Evolutionary conservation across 2,888 invertebrate genomes (phyloP).

Genomic region (Plemyria rubiginata): DNA sequence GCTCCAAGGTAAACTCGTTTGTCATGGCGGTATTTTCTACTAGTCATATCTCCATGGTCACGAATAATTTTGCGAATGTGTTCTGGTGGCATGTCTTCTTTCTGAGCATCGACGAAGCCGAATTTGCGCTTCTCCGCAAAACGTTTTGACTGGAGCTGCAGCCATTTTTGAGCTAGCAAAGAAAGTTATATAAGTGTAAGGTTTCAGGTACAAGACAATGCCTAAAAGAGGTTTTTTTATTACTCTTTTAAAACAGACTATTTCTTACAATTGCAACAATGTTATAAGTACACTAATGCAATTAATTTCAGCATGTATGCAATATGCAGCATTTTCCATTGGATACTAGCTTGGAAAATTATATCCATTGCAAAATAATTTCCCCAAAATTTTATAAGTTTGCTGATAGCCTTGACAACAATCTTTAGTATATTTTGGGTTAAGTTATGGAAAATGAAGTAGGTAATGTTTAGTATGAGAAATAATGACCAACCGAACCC

Average conservation of each 20-base stretch:
- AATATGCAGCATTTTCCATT: conserved; percentile 42
- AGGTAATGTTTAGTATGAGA: too few relatives aligned
- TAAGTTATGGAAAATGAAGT: too few relatives aligned
- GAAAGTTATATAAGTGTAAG: background rate
- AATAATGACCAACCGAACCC: too few relatives aligned
- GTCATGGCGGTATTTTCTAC: conserved; percentile 98
- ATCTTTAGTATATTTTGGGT: conserved; percentile 11
- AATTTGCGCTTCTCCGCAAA: conserved; percentile 99
- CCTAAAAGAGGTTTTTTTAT: too few relatives aligned
- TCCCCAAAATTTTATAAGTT: conserved; percentile 25
- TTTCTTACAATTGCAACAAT: background rate
- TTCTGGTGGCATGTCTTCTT: conserved; percentile 99
- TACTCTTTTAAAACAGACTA: background rate
- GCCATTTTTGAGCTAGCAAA: conserved; percentile 95
- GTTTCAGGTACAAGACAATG: too few relatives aligned
- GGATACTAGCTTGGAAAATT: conserved; percentile 34
- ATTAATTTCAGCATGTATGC: conserved; percentile 23
- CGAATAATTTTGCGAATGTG: conserved; percentile 99
- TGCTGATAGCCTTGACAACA: conserved; percentile 22
- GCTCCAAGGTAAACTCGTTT: conserved; percentile 99
- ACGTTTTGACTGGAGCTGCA: conserved; percentile 98
- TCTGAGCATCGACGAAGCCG: conserved; percentile 99
- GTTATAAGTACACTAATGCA: background rate
- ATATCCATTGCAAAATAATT: conserved; percentile 39
- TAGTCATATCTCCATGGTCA: conserved; percentile 99